Conservation (phyloP, 92 coral and sea anemone species). For the Galaxea fascicularis region DNA sequence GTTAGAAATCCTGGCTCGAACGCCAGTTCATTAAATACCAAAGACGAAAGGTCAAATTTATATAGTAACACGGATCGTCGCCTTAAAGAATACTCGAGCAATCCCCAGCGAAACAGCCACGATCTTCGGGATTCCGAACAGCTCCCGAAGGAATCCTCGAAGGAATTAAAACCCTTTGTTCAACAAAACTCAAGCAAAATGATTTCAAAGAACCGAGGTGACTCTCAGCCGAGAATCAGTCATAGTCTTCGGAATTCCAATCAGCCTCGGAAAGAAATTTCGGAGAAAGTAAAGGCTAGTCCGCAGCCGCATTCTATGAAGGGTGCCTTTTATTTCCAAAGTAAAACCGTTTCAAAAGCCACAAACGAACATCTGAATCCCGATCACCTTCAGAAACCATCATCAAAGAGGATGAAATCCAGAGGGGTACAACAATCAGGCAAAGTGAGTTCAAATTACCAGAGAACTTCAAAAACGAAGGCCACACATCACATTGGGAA, state of each 20-base stretch:
- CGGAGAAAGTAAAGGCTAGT: background rate
- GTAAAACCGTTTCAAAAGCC: background rate
- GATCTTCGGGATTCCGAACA: background rate
- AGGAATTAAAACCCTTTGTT: background rate
- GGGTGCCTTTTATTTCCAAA: background rate
- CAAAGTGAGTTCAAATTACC: background rate
- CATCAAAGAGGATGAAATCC: background rate
- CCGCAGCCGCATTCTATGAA: background rate
- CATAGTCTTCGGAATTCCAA: background rate
- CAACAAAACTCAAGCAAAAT: background rate
- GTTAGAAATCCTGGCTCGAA: background rate
- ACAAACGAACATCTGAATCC: background rate
- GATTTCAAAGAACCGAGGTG: background rate
- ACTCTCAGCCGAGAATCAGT: background rate
- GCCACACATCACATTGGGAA: background rate
- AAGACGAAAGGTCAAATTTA: background rate
- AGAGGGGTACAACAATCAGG: background rate
- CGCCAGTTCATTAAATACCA: background rate
- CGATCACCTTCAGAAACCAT: background rate
- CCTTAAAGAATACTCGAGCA: background rate
- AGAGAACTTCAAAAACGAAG: background rate
- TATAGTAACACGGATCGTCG: background rate
- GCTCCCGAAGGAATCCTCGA: constrained; percentile 6
- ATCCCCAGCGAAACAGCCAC: background rate
- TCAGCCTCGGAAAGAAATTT: background rate